Conservation (phyloP, 2,113 vertebrate species). For the Choloepus hoffmanni region DNA sequence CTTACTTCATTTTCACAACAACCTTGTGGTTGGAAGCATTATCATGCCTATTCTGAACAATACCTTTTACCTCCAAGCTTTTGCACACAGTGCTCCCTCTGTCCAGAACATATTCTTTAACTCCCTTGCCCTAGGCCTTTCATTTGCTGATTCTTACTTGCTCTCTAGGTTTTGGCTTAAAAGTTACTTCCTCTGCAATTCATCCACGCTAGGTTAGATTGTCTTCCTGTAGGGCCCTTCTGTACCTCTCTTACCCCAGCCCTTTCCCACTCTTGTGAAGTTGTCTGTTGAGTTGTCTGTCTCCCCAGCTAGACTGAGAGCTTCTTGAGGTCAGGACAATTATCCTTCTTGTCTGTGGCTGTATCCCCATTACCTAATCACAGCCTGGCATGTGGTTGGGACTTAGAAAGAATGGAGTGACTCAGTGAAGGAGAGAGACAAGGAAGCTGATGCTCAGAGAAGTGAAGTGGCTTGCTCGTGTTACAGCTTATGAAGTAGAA, state of each 20-base stretch:
- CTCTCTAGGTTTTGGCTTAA: background rate
- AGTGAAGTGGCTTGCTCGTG: fast-evolving
- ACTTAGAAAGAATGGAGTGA: background rate
- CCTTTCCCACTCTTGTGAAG: background rate
- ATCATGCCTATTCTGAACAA: background rate
- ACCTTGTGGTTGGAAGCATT: background rate
- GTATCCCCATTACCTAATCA: background rate
- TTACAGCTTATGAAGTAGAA: background rate
- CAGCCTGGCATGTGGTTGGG: background rate
- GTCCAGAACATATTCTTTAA: background rate
- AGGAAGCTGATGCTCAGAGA: background rate
- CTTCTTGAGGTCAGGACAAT: background rate
- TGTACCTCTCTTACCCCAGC: background rate
- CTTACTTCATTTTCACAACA: background rate
- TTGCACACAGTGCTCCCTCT: background rate
- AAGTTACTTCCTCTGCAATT: background rate
- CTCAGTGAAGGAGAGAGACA: background rate
- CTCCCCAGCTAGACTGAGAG: background rate
- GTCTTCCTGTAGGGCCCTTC: background rate
- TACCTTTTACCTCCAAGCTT: background rate
- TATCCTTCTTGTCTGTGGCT: background rate
- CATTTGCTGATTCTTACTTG: background rate
- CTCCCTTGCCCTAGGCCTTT: background rate
- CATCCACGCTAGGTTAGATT: background rate
- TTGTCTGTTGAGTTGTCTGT: too few species aligned